A percentile compares a stretch with the other conserved stretches of the same genome.
Conservation (phyloP, 2,888 invertebrate species). For the Venusia cambrica region DNA sequence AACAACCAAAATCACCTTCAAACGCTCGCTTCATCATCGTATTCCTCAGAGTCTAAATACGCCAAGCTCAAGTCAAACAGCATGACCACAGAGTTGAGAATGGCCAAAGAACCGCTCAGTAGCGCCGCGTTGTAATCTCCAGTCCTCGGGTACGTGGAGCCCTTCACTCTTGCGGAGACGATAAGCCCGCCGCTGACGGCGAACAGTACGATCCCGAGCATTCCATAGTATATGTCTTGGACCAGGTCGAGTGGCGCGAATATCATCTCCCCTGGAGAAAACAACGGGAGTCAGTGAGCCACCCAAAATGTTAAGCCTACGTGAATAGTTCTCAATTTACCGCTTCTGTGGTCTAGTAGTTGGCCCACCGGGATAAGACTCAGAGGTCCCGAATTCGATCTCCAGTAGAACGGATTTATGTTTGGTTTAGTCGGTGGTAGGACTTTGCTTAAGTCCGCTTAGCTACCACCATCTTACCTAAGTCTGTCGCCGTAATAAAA, state of each 20-base stretch:
- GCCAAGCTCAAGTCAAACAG: constrained; percentile 66
- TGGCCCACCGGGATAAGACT: too few relatives aligned
- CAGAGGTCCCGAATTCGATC: too few relatives aligned
- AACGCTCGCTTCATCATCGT: constrained; percentile 63
- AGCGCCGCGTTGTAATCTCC: constrained; percentile 54
- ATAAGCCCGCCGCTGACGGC: constrained; percentile 57
- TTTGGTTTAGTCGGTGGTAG: too few relatives aligned
- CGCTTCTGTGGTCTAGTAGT: too few relatives aligned
- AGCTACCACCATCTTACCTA: too few relatives aligned
- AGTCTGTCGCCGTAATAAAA: too few relatives aligned
- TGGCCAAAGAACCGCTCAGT: constrained; percentile 48
- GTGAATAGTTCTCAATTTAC: too few relatives aligned
- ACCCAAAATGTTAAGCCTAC: too few relatives aligned
- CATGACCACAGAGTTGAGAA: constrained; percentile 57
- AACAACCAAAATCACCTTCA: constrained; percentile 49
- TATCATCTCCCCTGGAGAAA: constrained; percentile 68
- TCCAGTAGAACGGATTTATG: too few relatives aligned
- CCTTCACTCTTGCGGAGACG: constrained; percentile 45
- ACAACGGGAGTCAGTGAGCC: constrained; percentile 28
- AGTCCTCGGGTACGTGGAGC: constrained; percentile 48
- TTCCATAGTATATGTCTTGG: constrained; percentile 70
- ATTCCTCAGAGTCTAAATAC: constrained; percentile 71
- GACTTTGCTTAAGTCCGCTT: too few relatives aligned
- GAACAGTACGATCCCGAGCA: constrained; percentile 59
- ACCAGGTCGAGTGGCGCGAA: constrained; percentile 70